Evolutionary conservation across 2,797 vertebrate species (phyloP), one percentile per base, ranked within the genome.

Genomic region (Protonibea diacanthus): DNA sequence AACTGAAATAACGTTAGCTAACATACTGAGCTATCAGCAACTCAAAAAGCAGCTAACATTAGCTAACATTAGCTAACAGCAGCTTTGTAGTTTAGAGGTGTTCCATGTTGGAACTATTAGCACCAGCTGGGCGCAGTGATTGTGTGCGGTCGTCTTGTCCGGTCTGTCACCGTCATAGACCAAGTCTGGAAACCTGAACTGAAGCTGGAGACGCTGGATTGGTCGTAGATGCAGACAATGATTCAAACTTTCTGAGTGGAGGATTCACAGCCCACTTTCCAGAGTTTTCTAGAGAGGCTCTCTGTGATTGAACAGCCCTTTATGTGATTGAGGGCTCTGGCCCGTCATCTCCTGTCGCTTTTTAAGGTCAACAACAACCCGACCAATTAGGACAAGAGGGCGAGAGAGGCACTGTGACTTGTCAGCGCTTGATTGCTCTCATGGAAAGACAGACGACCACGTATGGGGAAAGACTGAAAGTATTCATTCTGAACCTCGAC

Each of bases 271-370:
- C 13, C 12, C 42, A 14, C 11, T 44, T 44, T 44, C 4, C 42
- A 40, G 56, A 70, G 49, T 0, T 57, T 15, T n/a, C 7, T 8
- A 14, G 17, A 59, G 73, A 42, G 14, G 25, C 27, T 38, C 4
- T 20, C 27, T 69, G 74, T 49, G 62, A 45, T 42, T 69, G 62
- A 79, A 73, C 33, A 12, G 33, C 56, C 49, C 76, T 82, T 55
- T 3, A 33, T 56, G 48, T 62, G 60, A 74, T 74, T 27, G 48
- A 78, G 56, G 23, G 47, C 33, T 44, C 51, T 49, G 61, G 52
- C 44, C 45, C 11, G 6, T 53, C 33, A 13, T 2, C 20, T 23
- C 38, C 40, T 11, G 1, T 23, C 3, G 10, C 38, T 14, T 12
- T 48, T 11, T 58, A 6, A 27, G 25, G 49, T 68, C 51, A 60